These are phyloP conservation scores for Brachirus orientalis DNA, from an alignment of 2,113 vertebrate genomes.

Conservation along the genomic window DNA sequence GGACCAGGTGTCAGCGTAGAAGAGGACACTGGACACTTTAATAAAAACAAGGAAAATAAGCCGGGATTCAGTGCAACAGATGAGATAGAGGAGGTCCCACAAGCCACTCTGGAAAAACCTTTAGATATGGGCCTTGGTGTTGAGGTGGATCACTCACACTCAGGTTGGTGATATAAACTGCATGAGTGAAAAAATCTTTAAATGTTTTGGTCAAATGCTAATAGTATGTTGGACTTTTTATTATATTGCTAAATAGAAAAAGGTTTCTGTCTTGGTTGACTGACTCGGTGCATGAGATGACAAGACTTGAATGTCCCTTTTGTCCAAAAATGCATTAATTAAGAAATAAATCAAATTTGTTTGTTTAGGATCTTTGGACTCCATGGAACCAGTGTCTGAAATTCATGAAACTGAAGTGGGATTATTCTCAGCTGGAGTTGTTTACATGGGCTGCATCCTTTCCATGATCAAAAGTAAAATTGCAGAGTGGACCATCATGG, in stretches of 20 bases:
- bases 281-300: not conserved
- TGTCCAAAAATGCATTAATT: not conserved
- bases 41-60: slow-evolving; percentile 76
- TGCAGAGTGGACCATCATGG: slow-evolving; percentile 71
- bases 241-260: not conserved
- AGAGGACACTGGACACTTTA: slow-evolving; percentile 76
- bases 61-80: slow-evolving; percentile 55
- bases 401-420: slow-evolving; percentile 57
- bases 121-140: slow-evolving; percentile 68
- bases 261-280: not conserved
- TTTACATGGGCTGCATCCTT: slow-evolving; percentile 45
- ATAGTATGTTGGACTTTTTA: not conserved
- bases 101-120: slow-evolving; percentile 70
- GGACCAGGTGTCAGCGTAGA: slow-evolving; percentile 59
- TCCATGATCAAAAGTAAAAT: slow-evolving; percentile 57
- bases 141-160: slow-evolving; percentile 60
- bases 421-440: slow-evolving; percentile 46
- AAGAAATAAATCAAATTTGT: slow-evolving; percentile 7
- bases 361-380: slow-evolving; percentile 65
- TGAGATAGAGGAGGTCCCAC: slow-evolving; percentile 70
- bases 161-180: slow-evolving; percentile 66
- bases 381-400: slow-evolving; percentile 57
- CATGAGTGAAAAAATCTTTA: not conserved
- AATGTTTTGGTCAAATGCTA: no score
- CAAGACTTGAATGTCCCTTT: not conserved